A percentile compares a stretch with the other conserved stretches of the same genome.
Conservation (phyloP, 2,113 vertebrate genomes). For the Cryptoleucopteryx plumbea region DNA sequence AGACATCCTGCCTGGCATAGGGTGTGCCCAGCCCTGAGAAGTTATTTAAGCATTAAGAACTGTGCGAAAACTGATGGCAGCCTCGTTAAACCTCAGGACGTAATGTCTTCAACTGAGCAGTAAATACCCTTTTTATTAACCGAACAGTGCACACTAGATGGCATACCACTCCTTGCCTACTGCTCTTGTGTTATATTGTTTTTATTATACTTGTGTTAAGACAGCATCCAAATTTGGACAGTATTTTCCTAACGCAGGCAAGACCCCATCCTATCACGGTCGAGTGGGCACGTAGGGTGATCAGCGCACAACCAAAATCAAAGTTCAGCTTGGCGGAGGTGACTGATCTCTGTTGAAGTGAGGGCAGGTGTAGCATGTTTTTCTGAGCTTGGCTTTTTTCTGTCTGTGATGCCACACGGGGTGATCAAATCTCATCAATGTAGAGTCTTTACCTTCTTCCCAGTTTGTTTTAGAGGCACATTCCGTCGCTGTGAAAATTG, state of each 20-base stretch:
- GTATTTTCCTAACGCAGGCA: background rate
- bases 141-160: background rate
- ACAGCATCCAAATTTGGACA: background rate
- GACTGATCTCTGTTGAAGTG: background rate
- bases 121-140: background rate
- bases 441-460: background rate
- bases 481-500: accelerated
- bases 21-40: background rate
- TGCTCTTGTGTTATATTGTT: accelerated
- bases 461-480: background rate
- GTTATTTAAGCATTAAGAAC: accelerated
- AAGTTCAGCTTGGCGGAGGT: background rate
- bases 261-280: accelerated
- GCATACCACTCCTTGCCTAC: background rate
- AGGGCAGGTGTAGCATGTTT: accelerated
- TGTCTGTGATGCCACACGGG: accelerated
- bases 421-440: accelerated
- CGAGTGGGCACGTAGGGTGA: accelerated
- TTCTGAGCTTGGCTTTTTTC: background rate
- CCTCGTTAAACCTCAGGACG: accelerated
- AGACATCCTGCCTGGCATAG: accelerated
- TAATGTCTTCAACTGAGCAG: accelerated
- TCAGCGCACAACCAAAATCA: accelerated
- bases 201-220: accelerated
- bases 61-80: background rate